These are phyloP conservation scores for Yponomeuta cagnagella DNA, from an alignment of 2,888 invertebrate species.

Conservation along the genomic window DNA sequence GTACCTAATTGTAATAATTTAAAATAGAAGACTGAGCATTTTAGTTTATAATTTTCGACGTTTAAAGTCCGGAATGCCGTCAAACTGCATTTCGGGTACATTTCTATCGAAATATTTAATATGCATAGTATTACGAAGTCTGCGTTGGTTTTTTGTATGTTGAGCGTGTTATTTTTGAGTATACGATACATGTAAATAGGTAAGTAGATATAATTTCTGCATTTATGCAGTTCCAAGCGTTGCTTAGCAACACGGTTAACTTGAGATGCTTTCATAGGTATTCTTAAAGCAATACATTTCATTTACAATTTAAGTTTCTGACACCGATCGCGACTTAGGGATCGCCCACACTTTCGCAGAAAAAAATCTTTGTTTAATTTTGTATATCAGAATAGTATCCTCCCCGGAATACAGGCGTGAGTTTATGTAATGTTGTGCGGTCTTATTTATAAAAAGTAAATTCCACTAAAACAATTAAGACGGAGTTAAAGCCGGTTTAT, in stretches of 20 bases:
- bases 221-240: constrained; percentile 27
- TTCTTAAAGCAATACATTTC: neutral
- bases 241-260: constrained; percentile 29
- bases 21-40: constrained; percentile 69
- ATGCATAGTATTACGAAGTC: neutral
- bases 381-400: too few species aligned
- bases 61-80: constrained; percentile 3
- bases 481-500: too few species aligned
- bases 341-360: too few species aligned
- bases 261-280: neutral
- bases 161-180: constrained; percentile 7
- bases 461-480: neutral
- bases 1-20: constrained; percentile 45
- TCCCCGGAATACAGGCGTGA: too few species aligned
- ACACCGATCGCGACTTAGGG: too few species aligned
- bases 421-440: constrained; percentile 15
- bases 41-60: constrained; percentile 46
- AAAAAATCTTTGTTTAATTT: too few species aligned
- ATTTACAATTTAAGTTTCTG: neutral
- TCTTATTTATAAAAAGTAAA: constrained; percentile 21
- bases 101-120: constrained; percentile 17
- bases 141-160: neutral
- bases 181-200: constrained; percentile 28
- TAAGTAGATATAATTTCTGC: constrained; percentile 34
- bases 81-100: constrained; percentile 13